Base-by-base conservation (phyloP, 2,113 vertebrate species). In the Bambusicola thoracicus region DNA sequence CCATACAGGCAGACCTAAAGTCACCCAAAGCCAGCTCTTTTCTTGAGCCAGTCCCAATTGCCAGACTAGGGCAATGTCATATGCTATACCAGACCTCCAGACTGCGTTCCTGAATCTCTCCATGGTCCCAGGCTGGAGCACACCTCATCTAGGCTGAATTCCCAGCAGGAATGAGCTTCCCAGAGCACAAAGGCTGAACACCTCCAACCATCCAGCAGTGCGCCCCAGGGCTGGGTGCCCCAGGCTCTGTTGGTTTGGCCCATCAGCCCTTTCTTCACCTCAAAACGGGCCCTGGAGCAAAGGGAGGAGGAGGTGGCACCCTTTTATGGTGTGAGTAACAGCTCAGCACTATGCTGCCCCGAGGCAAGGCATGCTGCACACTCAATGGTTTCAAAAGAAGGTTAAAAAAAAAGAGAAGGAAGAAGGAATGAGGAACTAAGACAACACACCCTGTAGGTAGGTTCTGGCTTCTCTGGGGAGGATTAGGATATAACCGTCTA, bases 361-460 rank as follows among this genome's bases (percentile, higher is more conserved):
- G 1, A 74, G 87, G 91, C 87, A 93, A 84, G 90, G 93, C 44
- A 93, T 78, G 93, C 95, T 90, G 61, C 61, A 3, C 56, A 29
- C n/a, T 25, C 61, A 9, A 13, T 3, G 51, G 29, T 94, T 96
- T 94, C 80, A 75, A 94, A 90, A 94, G 85, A 61, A 22, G 34
- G 13, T 87, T 3, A 6, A 13, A 40, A 40, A 53, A 34, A 38
- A 66, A 27, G 43, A 82, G 63, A 66, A 49, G 48, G 18, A 38
- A 53, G 74, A 38, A 92, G 40, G 94, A 94, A 96, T 87, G 91
- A 93, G 91, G 92, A 95, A 94, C 80, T 88, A 75, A 76, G 76
- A 48, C 76, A 83, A 79, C 85, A 85, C 80, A 65, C 87, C 85
- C 89, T 76, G 72, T 65, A 79, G 94, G 92, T 70, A 84, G 40